Base-by-base conservation (phyloP, 1,140 invertebrate genomes). In the Ceratina calcarata region DNA sequence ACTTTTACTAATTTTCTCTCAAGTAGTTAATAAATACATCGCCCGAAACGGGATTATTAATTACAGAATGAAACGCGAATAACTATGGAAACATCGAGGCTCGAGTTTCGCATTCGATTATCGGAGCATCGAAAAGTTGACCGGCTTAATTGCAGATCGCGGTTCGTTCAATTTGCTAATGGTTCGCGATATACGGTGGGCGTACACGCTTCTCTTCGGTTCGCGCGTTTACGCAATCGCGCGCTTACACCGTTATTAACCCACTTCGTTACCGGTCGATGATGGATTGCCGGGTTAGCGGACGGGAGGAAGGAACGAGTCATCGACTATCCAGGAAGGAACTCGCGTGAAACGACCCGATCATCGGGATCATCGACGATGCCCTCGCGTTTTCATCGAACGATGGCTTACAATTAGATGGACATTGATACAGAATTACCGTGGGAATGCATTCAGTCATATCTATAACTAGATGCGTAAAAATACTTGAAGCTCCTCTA, bases 141-240 rank as follows among this genome's bases (percentile, higher is more conserved):
- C 20, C 15, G 20, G 49, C 20, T 20, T 78, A 72, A 78, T 85
- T 68, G 83, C 70, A 49, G 55, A 71, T 60, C 18, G 57, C 32
- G 67, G 24, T n/a, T 45, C 65, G 61, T 74, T 78, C 79, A 85
- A 86, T 86, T 85, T 77, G 83, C 80, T 86, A 86, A 85, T 86
- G 80, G 83, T 58, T 27, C 55, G 74, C 65, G 64, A 15, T 53
- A 67, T 55, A 12, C 60, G 67, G 69, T n/a, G 71, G 74, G 37
- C 37, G 37, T 45, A 45, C 37, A 45, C 37, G 37, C 37, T 45
- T 37, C 2, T 55, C 6, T 12, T 20, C 3, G 16, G 32, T 58
- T 65, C 37, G 80, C 79, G 68, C 82, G 72, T 82, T 79, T 74
- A 85, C 83, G 71, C 83, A 71, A 75, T 55, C 64, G 24, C 71